Base-by-base conservation (phyloP, 2,888 invertebrate species). In the Crossocerus cetratus region DNA sequence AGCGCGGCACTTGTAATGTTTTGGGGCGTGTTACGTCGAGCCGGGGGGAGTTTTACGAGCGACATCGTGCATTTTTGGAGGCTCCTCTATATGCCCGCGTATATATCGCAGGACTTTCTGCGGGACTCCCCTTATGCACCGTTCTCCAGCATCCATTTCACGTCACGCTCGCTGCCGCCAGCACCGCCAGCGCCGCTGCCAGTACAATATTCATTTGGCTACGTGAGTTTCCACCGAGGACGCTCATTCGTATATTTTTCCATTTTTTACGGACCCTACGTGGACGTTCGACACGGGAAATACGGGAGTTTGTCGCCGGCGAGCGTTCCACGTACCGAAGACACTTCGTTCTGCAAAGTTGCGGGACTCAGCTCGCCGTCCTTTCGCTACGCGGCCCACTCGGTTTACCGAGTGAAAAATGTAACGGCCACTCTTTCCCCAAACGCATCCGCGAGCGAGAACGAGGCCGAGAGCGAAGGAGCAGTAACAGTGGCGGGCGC, bases 181-280 rank as follows among this genome's bases (percentile, higher is more conserved):
- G 32, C 11, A 13, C 16, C 14, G 32, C 32, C 32, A 32, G 32
- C 11, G 8, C 32, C 32, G 32, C 8, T 16, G 49, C 49, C n/a
- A 49, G 49, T 49, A 5, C 49, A 49, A 49, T 49, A 49, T 49
- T 49, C 49, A 49, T 49, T 49, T 49, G 49, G 49, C 49, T 49
- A 49, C 49, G 49, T 49, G 49, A 49, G 49, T 49, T 49, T 16
- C 49, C 49, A 13, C 4, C 49, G 3, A 49, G 49, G 8, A 32
- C 8, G 49, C 16, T 49, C 14, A n/a, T n/a, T 32, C 32, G 32
- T n/a, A 49, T 49, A 14, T 16, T 49, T 49, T n/a, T 5, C 49
- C 49, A 13, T 16, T 49, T 49, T 49, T 49, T 49, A 49, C 49
- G 3, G 49, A 49, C 49, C 16, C 49, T 49, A 49, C 49, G 49